Evolutionary conservation across 2,888 invertebrate species (phyloP).

Genomic region (Plagodis dolabraria): DNA sequence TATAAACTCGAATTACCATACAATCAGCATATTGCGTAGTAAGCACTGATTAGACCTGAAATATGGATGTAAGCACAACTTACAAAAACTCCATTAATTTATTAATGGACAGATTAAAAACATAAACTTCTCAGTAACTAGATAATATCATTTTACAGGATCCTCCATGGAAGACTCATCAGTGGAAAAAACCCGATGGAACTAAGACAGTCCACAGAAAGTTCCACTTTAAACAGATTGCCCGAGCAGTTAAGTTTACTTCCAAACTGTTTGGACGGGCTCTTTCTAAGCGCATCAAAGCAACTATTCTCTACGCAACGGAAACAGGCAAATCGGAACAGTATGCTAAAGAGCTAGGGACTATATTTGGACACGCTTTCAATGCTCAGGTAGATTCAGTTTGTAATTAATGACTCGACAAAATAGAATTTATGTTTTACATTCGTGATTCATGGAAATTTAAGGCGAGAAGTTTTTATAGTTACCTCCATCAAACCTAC

Average conservation of each 20-base stretch:
- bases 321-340: constrained; percentile 98
- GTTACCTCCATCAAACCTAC: no score
- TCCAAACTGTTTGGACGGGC: constrained; percentile 97
- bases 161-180: constrained; percentile 95
- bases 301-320: constrained; percentile 96
- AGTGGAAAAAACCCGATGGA: constrained; percentile 88
- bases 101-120: no score
- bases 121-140: background rate
- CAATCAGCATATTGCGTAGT: no score
- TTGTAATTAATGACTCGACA: constrained; percentile 27
- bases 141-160: constrained; percentile 83
- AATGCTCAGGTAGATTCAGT: constrained; percentile 90
- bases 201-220: constrained; percentile 90
- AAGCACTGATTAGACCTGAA: no score
- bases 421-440: constrained; percentile 21
- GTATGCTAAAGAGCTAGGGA: constrained; percentile 95
- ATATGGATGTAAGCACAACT: no score
- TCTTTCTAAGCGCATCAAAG: constrained; percentile 96
- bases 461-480: no score
- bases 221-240: constrained; percentile 98
- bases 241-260: constrained; percentile 97
- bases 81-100: no score
- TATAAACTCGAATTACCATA: no score
- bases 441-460: constrained; percentile 6
- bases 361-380: constrained; percentile 96